Evolutionary conservation across 2,888 invertebrate genomes (phyloP), one percentile per base, ranked within the genome.

Genomic region (Thereva nobilitata): DNA sequence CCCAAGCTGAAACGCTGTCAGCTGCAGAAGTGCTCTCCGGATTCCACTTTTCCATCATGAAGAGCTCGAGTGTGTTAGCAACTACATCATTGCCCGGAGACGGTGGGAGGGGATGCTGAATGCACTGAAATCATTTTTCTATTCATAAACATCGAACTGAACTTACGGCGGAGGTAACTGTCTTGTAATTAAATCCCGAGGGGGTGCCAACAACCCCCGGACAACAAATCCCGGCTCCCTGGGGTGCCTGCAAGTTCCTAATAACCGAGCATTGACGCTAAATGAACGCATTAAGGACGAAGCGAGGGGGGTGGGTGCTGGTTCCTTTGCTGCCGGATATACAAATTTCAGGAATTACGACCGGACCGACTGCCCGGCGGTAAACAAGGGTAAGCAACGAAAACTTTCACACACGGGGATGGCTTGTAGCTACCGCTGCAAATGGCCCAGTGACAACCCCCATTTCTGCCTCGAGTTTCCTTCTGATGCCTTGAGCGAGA

Each of bases 111-210:
- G 35, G 34, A 37, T 35, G 37, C 10, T 9, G 47, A 6, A 10
- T 10, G 38, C 47, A 59, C 12, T 45, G 38, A 61, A 61, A 61
- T 61, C 61, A 61, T 49, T 49, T 45, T 44, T 41, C 49, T 61
- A 67, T 67, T 64, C 57, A 64, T 64, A 67, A 67, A 67, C 67
- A 67, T 56, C 57, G 64, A 67, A 67, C 56, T 12, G 34, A 57
- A 54, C 67, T 67, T 67, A 67, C 64, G 9, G 4, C n/a, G 44
- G 9, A 35, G n/a, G 52, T 5, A 23, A 35, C 56, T 47, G 61
- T 38, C 10, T 53, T 40, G 38, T 61, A 61, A 61, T 61, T 61
- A 61, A 50, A 37, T 61, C 61, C 61, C 61, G 38, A 37, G 23
- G 49, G 61, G 61, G 12, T 41, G 42, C 12, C 10, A 9, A 10